phyloP scores from a whole-genome alignment of 2,888 invertebrate species.

The Drosophila nr. fundita region DNA sequence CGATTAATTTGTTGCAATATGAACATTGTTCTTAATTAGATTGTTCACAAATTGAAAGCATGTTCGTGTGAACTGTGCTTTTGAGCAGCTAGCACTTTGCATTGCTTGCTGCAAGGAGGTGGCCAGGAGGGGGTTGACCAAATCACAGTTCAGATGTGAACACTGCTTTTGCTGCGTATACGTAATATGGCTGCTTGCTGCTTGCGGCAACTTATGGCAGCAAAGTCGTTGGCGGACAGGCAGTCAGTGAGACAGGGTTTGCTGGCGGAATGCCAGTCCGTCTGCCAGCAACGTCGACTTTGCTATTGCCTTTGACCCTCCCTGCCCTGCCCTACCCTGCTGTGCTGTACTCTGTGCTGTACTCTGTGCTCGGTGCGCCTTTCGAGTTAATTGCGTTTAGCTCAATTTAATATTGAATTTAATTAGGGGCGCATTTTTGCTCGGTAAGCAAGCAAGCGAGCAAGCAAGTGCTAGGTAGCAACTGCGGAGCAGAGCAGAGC shows the following conservation, averaged over 20 bases:
- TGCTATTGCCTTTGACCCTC: neutral
- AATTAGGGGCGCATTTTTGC: constrained; percentile 80
- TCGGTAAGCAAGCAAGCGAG: constrained; percentile 59
- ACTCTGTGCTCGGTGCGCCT: constrained; percentile 52
- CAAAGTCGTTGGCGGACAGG: neutral
- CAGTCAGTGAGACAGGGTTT: neutral
- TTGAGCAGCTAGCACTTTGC: neutral
- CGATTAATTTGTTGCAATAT: neutral
- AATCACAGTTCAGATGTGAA: constrained; percentile 44
- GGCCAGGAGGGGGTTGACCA: neutral
- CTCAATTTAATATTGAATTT: constrained; percentile 82
- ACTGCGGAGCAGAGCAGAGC: neutral
- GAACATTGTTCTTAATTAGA: neutral
- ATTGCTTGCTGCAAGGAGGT: neutral
- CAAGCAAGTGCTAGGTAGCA: constrained; percentile 44
- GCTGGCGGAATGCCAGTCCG: constrained; percentile 39
- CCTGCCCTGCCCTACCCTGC: constrained; percentile 13
- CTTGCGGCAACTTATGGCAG: constrained; percentile 26
- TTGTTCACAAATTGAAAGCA: neutral
- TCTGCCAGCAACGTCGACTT: constrained; percentile 17
- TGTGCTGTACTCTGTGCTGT: constrained; percentile 3
- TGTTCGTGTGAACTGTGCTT: neutral
- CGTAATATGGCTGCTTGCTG: constrained; percentile 28
- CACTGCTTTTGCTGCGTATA: constrained; percentile 37
- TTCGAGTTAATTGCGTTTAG: constrained; percentile 82